Percentiles rank a stretch among this genome's conserved stretches.
Conservation (phyloP, 2,113 vertebrate species). For the Prunella fulvescens region DNA sequence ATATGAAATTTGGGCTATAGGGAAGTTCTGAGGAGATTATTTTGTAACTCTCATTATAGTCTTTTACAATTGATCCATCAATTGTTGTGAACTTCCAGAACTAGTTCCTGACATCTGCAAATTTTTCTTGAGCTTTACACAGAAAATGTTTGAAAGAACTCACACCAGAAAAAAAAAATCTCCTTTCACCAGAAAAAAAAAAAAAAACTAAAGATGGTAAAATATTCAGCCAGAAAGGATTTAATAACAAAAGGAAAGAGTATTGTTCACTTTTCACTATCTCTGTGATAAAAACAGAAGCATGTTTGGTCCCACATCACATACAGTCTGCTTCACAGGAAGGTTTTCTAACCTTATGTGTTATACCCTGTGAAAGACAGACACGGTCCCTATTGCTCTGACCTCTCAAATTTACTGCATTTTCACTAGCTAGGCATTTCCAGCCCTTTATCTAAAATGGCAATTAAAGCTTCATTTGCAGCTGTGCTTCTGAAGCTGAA, state of each 20-base stretch:
- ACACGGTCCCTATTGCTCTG: neutral
- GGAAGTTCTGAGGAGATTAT: neutral
- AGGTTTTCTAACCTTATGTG: neutral
- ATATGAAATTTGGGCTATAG: neutral
- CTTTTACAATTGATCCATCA: neutral
- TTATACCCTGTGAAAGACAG: neutral
- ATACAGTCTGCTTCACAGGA: neutral
- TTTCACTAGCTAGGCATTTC: constrained; percentile 27
- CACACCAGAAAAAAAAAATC: rapidly evolving
- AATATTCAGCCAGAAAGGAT: neutral
- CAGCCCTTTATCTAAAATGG: constrained; percentile 23
- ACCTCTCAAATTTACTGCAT: neutral
- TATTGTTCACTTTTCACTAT: neutral
- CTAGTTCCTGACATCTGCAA: neutral
- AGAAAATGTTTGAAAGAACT: neutral
- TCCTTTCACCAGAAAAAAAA: neutral
- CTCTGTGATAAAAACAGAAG: neutral
- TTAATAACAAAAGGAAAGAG: neutral
- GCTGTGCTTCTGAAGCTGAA: constrained; percentile 33
- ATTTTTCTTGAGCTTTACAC: neutral
- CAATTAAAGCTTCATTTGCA: constrained; percentile 55
- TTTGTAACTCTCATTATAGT: neutral
- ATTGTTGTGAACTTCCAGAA: neutral
- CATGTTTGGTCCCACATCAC: neutral
- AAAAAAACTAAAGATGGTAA: neutral